A percentile compares a stretch with the other conserved stretches of the same genome.
phyloP scores from a whole-genome alignment of 1,140 invertebrate genomes.

The Scaptomyza montana region DNA sequence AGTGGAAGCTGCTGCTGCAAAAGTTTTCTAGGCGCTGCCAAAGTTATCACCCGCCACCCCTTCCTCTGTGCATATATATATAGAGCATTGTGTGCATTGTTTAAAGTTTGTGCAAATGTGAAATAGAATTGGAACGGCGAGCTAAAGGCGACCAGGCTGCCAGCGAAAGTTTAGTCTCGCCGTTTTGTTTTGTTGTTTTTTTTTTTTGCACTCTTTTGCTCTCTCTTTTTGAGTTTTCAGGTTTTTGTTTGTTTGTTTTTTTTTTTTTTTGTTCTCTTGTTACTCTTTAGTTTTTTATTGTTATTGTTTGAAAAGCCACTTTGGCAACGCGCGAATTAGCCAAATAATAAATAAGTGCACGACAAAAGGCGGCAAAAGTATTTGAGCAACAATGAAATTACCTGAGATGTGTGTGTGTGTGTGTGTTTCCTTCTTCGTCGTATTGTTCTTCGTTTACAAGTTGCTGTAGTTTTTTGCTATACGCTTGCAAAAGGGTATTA shows the following conservation, averaged over 20 bases:
- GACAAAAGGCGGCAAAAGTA: slow-evolving; percentile 73
- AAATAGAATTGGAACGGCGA: slow-evolving; percentile 69
- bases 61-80: slow-evolving; percentile 5
- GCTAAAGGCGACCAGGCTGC: slow-evolving; percentile 27
- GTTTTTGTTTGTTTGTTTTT: background rate
- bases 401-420: slow-evolving; percentile 43
- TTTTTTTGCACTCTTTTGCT: background rate
- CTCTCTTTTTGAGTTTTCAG: background rate
- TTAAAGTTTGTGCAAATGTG: slow-evolving; percentile 77
- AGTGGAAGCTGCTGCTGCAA: slow-evolving; percentile 35
- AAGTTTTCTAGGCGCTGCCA: slow-evolving; percentile 17
- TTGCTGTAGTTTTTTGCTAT: background rate
- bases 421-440: background rate
- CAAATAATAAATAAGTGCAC: slow-evolving; percentile 81
- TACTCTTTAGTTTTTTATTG: slow-evolving; percentile 51
- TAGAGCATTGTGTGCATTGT: slow-evolving; percentile 63
- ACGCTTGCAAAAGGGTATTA: background rate
- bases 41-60: background rate
- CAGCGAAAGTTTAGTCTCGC: slow-evolving; percentile 57
- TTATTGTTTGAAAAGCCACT: slow-evolving; percentile 64
- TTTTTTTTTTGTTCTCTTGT: slow-evolving; percentile 10
- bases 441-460: background rate
- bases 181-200: slow-evolving; percentile 16
- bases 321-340: slow-evolving; percentile 79
- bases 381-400: slow-evolving; percentile 78